Conservation (phyloP, 2,888 invertebrate species). For the Netelia melanura region DNA sequence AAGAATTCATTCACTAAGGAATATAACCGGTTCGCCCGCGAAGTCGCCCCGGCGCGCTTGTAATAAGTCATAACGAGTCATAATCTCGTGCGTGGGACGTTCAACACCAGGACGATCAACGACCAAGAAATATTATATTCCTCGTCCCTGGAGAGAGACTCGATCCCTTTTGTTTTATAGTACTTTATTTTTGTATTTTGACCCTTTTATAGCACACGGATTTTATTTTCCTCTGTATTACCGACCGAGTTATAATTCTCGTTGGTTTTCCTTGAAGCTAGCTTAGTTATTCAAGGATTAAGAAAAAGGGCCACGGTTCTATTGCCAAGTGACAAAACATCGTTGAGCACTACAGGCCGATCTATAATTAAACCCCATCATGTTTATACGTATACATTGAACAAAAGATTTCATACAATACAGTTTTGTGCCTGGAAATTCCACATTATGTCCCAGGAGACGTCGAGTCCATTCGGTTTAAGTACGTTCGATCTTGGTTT, state of each 20-base stretch:
- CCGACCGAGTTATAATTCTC: not conserved
- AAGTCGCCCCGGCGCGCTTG: conserved; percentile 62
- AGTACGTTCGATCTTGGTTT: not conserved
- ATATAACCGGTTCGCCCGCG: conserved; percentile 66
- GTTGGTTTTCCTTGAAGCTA: not conserved
- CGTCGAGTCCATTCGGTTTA: not conserved
- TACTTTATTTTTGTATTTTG: not conserved
- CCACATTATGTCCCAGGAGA: conserved; percentile 1
- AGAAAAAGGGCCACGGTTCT: not conserved
- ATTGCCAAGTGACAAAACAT: conserved; percentile 14
- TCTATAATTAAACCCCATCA: not conserved
- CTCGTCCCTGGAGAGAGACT: conserved; percentile 4
- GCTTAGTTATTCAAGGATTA: not conserved
- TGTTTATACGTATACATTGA: not conserved
- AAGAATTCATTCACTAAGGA: conserved; percentile 64
- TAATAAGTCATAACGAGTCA: conserved; percentile 69
- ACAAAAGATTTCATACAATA: not conserved
- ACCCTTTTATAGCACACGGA: not conserved
- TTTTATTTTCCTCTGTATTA: not conserved
- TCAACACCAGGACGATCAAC: conserved; percentile 44
- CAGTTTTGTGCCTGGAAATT: conserved; percentile 6
- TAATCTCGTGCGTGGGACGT: conserved; percentile 66
- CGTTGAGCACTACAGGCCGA: not conserved
- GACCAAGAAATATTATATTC: conserved; percentile 37
- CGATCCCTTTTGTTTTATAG: conserved; percentile 7